Percentiles rank a stretch among this genome's conserved stretches.
Conservation (phyloP, 64 coral and sea anemone genomes). For the Platygyra sinensis region DNA sequence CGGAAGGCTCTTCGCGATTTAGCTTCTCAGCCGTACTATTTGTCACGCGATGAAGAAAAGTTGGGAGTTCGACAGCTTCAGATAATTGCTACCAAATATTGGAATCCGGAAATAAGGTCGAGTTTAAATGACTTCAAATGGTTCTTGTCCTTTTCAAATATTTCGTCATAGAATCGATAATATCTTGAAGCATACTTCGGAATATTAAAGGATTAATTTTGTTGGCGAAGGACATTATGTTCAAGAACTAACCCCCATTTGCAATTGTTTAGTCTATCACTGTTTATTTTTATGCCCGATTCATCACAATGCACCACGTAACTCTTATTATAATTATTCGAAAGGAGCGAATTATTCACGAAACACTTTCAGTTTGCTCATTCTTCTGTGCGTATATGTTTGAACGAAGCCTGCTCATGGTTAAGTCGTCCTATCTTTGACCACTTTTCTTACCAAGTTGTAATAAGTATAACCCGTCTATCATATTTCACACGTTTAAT, state of each 20-base stretch:
- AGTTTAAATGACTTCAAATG: neutral
- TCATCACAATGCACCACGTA: constrained; percentile 21
- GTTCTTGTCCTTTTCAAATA: neutral
- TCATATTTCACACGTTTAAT: neutral
- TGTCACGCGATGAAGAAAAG: too few species aligned
- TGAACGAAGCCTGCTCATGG: too few species aligned
- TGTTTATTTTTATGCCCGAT: neutral
- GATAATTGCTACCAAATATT: too few species aligned
- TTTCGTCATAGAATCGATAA: neutral
- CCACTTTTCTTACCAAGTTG: neutral
- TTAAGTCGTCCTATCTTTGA: too few species aligned
- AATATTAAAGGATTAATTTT: neutral
- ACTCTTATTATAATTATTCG: constrained; percentile 2
- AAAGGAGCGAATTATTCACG: neutral
- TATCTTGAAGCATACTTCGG: neutral
- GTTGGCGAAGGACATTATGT: too few species aligned
- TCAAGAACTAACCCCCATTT: neutral
- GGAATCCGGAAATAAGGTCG: too few species aligned
- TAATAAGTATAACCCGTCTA: neutral
- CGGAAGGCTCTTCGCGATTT: too few species aligned
- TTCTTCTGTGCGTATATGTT: neutral
- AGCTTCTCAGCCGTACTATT: too few species aligned
- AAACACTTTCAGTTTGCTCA: neutral
- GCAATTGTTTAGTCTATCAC: neutral
- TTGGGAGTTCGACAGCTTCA: too few species aligned